Evolutionary conservation across 2,113 vertebrate species (phyloP).

Genomic region (Oreochromis tanganicae): DNA sequence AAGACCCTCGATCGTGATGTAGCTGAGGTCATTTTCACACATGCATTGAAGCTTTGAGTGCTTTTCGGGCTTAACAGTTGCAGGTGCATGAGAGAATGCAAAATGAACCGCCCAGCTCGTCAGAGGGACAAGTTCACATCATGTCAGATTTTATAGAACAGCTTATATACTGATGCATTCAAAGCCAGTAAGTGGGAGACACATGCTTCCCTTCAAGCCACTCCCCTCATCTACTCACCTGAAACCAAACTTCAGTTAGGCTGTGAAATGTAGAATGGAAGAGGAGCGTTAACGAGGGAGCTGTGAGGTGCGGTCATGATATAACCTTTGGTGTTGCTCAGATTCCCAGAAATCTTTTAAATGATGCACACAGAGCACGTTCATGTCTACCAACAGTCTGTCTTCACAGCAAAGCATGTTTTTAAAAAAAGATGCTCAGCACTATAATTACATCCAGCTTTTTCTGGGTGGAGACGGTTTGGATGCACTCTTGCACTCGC

Average conservation of each 20-base stretch:
- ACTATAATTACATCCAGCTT: neutral
- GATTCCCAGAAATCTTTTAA: neutral
- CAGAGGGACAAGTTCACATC: fast-evolving
- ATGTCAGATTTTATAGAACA: fast-evolving
- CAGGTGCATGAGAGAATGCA: neutral
- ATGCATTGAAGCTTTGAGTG: fast-evolving
- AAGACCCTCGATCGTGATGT: neutral
- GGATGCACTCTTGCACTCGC: neutral
- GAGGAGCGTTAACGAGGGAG: neutral
- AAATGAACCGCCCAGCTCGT: neutral
- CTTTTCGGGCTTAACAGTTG: neutral
- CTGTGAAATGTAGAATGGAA: neutral
- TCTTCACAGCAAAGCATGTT: neutral
- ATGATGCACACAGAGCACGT: neutral
- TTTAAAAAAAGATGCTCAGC: neutral
- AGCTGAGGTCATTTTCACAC: neutral
- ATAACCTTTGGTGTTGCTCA: neutral
- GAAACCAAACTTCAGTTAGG: neutral
- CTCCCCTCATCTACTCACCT: neutral
- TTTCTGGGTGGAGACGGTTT: neutral
- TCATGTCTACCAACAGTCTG: neutral
- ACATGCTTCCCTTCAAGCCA: neutral
- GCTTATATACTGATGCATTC: fast-evolving
- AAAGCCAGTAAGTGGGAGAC: fast-evolving
- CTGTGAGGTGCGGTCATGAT: neutral